Conservation (phyloP, 2,797 vertebrate genomes). For the Parauchenoglanis ngamensis region DNA sequence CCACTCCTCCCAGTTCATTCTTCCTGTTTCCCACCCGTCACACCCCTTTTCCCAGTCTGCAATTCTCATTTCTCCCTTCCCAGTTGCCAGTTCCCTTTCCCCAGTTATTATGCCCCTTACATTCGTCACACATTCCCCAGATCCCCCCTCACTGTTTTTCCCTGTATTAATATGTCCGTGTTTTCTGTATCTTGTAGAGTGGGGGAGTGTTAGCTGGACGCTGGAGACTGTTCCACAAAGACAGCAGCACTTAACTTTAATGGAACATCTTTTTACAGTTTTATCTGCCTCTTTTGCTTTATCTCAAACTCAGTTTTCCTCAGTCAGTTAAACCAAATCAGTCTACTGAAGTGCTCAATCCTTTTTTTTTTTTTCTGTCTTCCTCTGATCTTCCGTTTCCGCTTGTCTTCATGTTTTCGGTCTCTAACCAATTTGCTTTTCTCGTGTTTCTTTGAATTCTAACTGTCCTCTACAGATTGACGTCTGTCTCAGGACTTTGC, state of each 20-base stretch:
- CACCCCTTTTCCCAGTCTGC: background rate
- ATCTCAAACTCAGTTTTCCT: conserved; percentile 44
- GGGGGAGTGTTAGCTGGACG: conserved; percentile 76
- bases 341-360: conserved; percentile 33
- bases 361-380: conserved; percentile 49
- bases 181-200: conserved; percentile 81
- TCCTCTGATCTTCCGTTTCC: conserved; percentile 43
- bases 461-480: conserved; percentile 64
- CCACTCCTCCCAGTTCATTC: background rate
- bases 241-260: conserved; percentile 72
- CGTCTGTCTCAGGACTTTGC: conserved; percentile 59
- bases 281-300: conserved; percentile 60
- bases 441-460: conserved; percentile 60
- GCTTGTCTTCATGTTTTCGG: conserved; percentile 18
- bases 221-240: conserved; percentile 73
- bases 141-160: conserved; percentile 55
- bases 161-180: conserved; percentile 74
- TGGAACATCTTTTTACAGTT: conserved; percentile 61
- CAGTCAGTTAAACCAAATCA: conserved; percentile 33
- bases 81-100: background rate
- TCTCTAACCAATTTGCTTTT: conserved; percentile 61
- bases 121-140: conserved; percentile 5
- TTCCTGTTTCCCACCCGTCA: background rate
- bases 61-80: background rate
- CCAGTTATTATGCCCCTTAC: background rate